Evolutionary conservation across 2,113 vertebrate genomes (phyloP), one percentile per base, ranked within the genome.

Genomic region (Pomatorhinus ruficollis): DNA sequence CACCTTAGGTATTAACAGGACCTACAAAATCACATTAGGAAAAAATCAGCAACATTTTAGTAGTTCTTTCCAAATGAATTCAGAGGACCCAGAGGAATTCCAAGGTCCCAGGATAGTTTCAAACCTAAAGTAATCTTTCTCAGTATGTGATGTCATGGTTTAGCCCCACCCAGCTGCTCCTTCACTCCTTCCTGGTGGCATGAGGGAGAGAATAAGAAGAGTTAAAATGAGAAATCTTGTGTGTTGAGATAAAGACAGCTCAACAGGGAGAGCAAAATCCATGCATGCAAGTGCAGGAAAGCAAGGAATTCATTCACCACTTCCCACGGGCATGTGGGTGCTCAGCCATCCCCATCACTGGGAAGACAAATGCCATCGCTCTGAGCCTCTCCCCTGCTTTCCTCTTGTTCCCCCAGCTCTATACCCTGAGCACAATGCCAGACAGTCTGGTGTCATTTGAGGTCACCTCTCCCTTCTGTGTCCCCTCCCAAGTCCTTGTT

Each of bases 391-490:
- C 23, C 13, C 15, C 60, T 79, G 49, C 33, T 44, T 35, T 44
- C 33, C 12, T 22, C 47, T 31, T 49, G 30, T 8, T 39, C 10
- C 10, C 11, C 21, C 79, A 83, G 30, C 35, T 61, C 30, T 14
- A 9, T 19, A 7, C 9, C 18, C 40, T 37, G 31, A 63, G 10
- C 12, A 33, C 31, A 28, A 11, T 31, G 9, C 7, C 24, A 23
- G 5, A 15, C 13, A 22, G 27, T 2, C 30, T 42, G 3, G 30
- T 13, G 6, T 47, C 20, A 31, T 2, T 1, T 47, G 47, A 21
- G 25, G 8, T 63, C 49, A 28, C 22, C 40, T 70, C 18, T 63
- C 27, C 71, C 4, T 14, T 3, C 35, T 42, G 8, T 63, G 49
- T 83, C 12, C 25, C 54, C 31, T 70, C 47, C 10, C 47, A 54